Percentiles rank a stretch among this genome's conserved stretches.
These are phyloP conservation scores for Pungitius pungitius DNA, from an alignment of 2,113 vertebrate genomes.

Conservation along the genomic window DNA sequence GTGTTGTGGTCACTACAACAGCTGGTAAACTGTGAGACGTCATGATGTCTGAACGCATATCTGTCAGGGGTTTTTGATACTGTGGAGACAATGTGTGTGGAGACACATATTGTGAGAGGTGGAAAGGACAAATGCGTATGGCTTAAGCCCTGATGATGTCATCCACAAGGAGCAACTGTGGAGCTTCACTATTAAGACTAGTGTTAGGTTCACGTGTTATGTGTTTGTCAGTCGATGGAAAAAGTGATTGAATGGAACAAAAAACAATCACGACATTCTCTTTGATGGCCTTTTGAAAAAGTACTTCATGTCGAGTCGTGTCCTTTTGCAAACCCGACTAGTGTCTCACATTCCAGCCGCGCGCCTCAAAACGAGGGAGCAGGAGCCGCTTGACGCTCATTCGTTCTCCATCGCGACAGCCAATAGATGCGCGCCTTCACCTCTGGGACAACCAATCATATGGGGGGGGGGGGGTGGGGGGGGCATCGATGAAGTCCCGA, in stretches of 20 bases:
- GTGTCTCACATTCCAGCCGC: neutral
- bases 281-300: neutral
- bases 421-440: conserved; percentile 60
- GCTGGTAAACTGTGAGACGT: neutral
- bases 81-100: too few relatives aligned
- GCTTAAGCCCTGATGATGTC: neutral
- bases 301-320: neutral
- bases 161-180: neutral
- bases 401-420: conserved; percentile 48
- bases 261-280: too few relatives aligned
- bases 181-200: neutral
- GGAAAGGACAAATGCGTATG: neutral
- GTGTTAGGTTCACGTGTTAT: neutral
- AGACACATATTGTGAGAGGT: neutral
- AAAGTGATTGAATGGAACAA: neutral
- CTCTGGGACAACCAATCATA: conserved; percentile 62
- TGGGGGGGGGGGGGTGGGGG: too few relatives aligned
- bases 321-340: neutral
- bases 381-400: conserved; percentile 37
- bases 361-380: conserved; percentile 15
- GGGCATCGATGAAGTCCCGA: conserved; percentile 61
- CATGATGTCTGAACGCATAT: neutral
- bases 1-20: neutral
- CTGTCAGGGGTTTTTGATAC: neutral
- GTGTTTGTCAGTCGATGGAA: neutral